A percentile compares a stretch with the other conserved stretches of the same genome.
Evolutionary conservation across 2,113 vertebrate genomes (phyloP).

Genomic region (Pipra filicauda): DNA sequence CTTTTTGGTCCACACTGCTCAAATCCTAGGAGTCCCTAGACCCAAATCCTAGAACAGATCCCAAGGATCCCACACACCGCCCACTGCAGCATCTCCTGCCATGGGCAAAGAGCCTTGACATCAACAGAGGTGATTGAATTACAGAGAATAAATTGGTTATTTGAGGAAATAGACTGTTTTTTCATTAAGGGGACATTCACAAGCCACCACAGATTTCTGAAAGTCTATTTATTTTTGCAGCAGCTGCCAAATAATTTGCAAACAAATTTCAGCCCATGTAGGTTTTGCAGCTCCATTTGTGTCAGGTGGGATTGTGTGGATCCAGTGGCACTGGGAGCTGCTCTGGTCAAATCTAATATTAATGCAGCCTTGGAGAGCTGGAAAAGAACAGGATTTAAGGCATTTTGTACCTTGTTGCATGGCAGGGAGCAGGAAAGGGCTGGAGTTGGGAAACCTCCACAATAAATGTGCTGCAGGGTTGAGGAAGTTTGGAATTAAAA

Average conservation of each 20-base stretch:
- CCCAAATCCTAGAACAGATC: neutral
- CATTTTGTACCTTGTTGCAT: fast-evolving
- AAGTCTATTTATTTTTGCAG: neutral
- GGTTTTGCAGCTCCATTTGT: fast-evolving
- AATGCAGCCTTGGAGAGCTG: neutral
- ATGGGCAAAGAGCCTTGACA: neutral
- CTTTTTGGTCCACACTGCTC: fast-evolving
- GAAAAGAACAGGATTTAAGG: neutral
- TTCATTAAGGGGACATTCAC: neutral
- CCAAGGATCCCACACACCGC: neutral
- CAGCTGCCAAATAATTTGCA: neutral
- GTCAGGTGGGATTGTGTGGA: fast-evolving
- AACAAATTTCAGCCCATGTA: fast-evolving
- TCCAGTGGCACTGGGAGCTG: neutral
- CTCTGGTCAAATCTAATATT: neutral
- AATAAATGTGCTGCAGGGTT: neutral
- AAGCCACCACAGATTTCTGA: neutral
- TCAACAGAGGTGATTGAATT: neutral
- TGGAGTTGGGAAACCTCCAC: neutral
- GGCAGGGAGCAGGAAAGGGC: neutral
- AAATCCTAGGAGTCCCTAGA: fast-evolving
- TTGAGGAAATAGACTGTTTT: neutral
- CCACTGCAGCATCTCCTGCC: neutral
- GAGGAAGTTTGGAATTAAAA: neutral
- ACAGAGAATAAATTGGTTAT: neutral